Conservation (phyloP, 30 jellyfish, hydroid and myxozoan genomes). For the Turritopsis rubra region DNA sequence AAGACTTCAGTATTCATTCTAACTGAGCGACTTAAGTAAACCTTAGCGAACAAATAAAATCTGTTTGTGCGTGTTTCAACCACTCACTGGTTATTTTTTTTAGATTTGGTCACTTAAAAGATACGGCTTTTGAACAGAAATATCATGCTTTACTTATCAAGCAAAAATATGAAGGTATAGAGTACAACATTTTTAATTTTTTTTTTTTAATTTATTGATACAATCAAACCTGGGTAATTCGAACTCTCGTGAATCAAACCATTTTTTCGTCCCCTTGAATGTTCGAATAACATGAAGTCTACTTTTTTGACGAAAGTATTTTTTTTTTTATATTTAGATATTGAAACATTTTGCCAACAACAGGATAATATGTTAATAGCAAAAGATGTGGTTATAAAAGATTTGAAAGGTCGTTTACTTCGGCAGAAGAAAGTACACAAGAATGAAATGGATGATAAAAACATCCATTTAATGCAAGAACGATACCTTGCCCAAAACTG, state of each 20-base stretch:
- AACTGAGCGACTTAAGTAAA: no score
- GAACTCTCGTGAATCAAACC: no score
- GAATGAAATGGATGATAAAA: conserved; percentile 21
- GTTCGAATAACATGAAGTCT: background rate
- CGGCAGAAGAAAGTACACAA: conserved; percentile 29
- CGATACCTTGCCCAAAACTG: conserved; percentile 38
- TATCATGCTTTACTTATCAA: conserved; percentile 11
- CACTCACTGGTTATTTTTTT: background rate
- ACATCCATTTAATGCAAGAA: conserved; percentile 34
- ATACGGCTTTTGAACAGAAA: conserved; percentile 26
- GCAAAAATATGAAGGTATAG: conserved; percentile 36
- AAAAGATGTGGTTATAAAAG: conserved; percentile 22
- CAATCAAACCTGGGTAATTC: no score
- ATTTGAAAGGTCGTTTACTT: conserved; percentile 2
- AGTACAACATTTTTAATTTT: background rate
- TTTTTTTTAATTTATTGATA: background rate
- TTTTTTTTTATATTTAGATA: conserved; percentile 9
- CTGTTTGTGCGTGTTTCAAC: no score
- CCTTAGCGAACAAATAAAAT: no score
- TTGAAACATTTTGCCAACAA: conserved; percentile 21
- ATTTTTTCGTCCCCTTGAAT: no score
- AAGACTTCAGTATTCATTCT: no score
- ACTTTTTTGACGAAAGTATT: background rate
- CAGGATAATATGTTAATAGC: conserved; percentile 35
- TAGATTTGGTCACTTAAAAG: conserved; percentile 38